Evolutionary conservation across 2,797 vertebrate genomes (phyloP), one percentile per base, ranked within the genome.

Genomic region (Molossus molossus): DNA sequence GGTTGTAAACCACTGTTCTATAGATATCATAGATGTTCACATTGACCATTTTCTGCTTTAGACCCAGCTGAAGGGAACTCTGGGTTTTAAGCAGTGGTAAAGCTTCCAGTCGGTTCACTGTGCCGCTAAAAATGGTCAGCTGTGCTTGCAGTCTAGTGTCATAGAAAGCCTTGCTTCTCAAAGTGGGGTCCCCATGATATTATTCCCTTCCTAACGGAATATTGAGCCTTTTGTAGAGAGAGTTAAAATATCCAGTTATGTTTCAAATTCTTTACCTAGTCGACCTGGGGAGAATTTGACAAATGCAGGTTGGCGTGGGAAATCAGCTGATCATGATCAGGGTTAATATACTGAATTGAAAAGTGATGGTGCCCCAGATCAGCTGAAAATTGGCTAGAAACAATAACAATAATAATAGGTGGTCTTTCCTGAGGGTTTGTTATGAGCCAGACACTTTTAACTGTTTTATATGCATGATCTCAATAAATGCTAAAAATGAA

Each of bases 401-500:
- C 14, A 37, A 75, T 70, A 40, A 55, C 14, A 37, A 75, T 70
- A 60, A 92, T 90, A 90, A 81, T 55, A 76, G n/a, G 4, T 33
- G 11, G 48, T 50, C 65, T 82, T 91, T 91, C 25, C 11, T 79
- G 64, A 85, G 76, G 70, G 7, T 23, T 86, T 50, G n/a, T 84
- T 92, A 55, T 50, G 50, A 85, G 55, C 70, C 40, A 77, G 75
- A 77, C 17, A 75, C 29, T 53, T 94, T 70, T 58, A 87, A 84
- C 69, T 85, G 27, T 50, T 84, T 72, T 45, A 45, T 77, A 90
- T 48, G 7, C 58, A 75, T 65, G 77, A 70, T 64, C 37, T 82
- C 50, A 62, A 77, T 90, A 85, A 94, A 80, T 76, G 79, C 67
- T 45, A 57, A 93, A 96, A 72, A 82, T 45, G 11, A 21, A 93